Evolutionary conservation across 2,888 invertebrate genomes (phyloP).

Genomic region (Norana najaformis): DNA sequence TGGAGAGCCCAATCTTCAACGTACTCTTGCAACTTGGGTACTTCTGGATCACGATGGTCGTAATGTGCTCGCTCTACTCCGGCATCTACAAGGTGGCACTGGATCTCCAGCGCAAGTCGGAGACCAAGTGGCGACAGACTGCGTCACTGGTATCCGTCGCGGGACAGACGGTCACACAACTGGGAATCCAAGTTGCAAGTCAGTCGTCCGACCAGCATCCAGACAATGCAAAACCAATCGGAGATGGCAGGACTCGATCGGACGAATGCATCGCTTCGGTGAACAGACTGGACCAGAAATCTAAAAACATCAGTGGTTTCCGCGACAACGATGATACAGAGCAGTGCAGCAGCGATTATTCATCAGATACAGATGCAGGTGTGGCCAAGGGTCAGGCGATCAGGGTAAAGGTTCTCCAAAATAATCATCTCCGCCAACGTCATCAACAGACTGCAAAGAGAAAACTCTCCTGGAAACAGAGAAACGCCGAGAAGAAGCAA

Average conservation of each 20-base stretch:
- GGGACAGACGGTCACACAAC: conserved; percentile 49
- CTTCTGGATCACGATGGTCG: conserved; percentile 94
- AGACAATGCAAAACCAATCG: too few relatives aligned
- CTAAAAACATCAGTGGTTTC: background rate
- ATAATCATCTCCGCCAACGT: background rate
- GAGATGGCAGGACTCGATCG: background rate
- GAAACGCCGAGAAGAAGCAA: background rate
- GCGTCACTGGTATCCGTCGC: conserved; percentile 51
- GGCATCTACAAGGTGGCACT: conserved; percentile 97
- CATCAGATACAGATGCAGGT: background rate
- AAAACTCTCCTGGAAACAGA: background rate
- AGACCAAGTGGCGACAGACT: conserved; percentile 86
- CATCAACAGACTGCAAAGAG: background rate
- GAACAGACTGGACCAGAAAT: background rate
- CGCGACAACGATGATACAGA: background rate
- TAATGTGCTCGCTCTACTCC: conserved; percentile 91
- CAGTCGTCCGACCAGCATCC: background rate
- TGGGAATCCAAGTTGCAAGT: conserved; percentile 56
- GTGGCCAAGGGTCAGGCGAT: background rate
- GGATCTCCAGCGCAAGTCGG: conserved; percentile 94
- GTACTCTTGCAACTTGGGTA: conserved; percentile 94
- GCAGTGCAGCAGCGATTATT: background rate
- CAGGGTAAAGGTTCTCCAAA: background rate
- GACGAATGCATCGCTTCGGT: background rate
- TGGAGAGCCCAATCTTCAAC: conserved; percentile 95